Conservation (phyloP, 2,888 invertebrate species). For the Megaustenia siamemsis region DNA sequence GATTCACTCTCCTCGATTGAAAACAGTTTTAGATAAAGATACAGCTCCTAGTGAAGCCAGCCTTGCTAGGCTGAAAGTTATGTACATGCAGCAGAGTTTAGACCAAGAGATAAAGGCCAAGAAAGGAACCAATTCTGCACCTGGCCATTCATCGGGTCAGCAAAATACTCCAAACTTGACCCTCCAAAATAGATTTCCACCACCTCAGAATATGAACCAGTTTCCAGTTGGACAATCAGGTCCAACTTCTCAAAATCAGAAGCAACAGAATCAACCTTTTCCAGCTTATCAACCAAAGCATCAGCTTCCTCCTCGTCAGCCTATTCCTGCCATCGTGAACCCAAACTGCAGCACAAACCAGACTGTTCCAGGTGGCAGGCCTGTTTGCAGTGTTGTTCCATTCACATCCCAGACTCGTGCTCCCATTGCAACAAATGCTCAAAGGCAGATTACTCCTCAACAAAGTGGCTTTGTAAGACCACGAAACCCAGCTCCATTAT, state of each 20-base stretch:
- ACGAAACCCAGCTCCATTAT: conserved; percentile 6
- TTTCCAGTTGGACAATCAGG: neutral
- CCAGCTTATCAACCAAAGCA: conserved; percentile 41
- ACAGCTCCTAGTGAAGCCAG: conserved; percentile 45
- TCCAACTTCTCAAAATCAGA: conserved; percentile 4
- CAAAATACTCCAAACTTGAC: neutral
- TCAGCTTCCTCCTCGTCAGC: conserved; percentile 47
- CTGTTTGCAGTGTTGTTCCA: conserved; percentile 48
- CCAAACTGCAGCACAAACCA: conserved; percentile 29
- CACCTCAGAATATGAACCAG: conserved; percentile 15
- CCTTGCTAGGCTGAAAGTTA: conserved; percentile 42
- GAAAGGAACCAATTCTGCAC: conserved; percentile 14
- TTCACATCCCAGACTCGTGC: conserved; percentile 36
- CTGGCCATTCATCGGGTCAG: neutral
- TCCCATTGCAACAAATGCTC: conserved; percentile 11
- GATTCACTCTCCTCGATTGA: neutral
- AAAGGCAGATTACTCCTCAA: conserved; percentile 13
- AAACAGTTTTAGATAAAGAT: neutral
- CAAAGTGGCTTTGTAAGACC: conserved; percentile 16
- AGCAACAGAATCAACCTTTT: conserved; percentile 36
- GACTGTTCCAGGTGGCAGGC: conserved; percentile 23
- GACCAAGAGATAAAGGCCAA: conserved; percentile 49
- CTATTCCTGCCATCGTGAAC: conserved; percentile 29
- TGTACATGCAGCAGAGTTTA: conserved; percentile 50
- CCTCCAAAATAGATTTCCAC: conserved; percentile 15